These are phyloP conservation scores for Malurus melanocephalus DNA, from an alignment of 2,113 vertebrate genomes.

Conservation along the genomic window DNA sequence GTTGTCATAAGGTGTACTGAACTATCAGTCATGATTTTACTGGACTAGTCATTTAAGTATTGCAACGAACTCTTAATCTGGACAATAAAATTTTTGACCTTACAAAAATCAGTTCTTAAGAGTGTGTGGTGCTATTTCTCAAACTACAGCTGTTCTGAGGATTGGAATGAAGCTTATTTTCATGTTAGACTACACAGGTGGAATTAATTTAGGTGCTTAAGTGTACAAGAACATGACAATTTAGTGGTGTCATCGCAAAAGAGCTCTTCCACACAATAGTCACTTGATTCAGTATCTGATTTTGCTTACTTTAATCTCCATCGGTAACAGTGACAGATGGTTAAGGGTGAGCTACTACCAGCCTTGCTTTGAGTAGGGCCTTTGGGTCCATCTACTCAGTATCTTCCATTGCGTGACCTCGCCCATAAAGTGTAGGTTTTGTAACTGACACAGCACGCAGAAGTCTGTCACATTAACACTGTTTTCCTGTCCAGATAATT, in stretches of 20 bases:
- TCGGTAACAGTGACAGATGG: not conserved
- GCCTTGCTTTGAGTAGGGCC: not conserved
- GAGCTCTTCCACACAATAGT: not conserved
- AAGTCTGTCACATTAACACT: not conserved
- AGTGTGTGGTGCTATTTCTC: not conserved
- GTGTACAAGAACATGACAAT: not conserved
- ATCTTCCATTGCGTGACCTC: accelerated
- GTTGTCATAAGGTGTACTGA: not conserved
- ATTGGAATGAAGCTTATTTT: not conserved
- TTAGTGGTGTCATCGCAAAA: not conserved
- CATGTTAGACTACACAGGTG: not conserved
- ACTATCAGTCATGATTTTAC: not conserved
- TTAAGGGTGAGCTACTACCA: not conserved
- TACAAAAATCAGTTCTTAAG: not conserved
- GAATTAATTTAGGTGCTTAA: not conserved
- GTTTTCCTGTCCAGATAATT: not conserved
- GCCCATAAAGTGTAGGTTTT: not conserved
- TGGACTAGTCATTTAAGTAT: not conserved
- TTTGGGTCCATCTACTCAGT: accelerated
- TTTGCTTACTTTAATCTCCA: not conserved
- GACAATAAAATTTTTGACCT: not conserved
- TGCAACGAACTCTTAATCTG: not conserved
- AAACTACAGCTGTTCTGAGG: not conserved
- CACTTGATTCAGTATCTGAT: not conserved
- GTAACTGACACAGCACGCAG: not conserved